Evolutionary conservation across 2,113 vertebrate species (phyloP).

Genomic region (Morone chrysops): DNA sequence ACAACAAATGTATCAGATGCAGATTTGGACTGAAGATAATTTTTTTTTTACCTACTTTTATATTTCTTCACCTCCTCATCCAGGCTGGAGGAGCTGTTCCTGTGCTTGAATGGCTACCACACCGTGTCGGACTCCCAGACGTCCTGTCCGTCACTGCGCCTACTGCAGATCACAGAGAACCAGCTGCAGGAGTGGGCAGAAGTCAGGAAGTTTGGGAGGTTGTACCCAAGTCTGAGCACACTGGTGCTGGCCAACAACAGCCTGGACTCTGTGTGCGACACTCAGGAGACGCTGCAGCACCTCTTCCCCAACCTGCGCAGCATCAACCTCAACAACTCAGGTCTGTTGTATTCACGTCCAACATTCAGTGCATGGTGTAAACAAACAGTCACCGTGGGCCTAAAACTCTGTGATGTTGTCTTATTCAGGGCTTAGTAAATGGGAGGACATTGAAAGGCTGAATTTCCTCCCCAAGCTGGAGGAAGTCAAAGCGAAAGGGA

Average conservation of each 20-base stretch:
- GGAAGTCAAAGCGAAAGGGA: constrained; percentile 92
- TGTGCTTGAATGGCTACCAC: constrained; percentile 97
- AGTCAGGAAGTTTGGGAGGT: constrained; percentile 92
- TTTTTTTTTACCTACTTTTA: neutral
- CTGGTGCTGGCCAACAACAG: constrained; percentile 96
- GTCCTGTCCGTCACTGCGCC: constrained; percentile 91
- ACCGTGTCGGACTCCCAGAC: constrained; percentile 88
- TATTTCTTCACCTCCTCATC: neutral
- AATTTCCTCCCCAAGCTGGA: constrained; percentile 95
- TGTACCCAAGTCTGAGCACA: constrained; percentile 92
- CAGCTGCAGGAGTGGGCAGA: constrained; percentile 95
- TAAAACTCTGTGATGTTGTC: neutral
- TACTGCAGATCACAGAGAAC: constrained; percentile 98
- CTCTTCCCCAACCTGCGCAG: constrained; percentile 93
- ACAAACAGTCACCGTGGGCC: neutral
- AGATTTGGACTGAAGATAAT: neutral
- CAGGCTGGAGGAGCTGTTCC: constrained; percentile 98
- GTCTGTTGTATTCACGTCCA: constrained; percentile 72
- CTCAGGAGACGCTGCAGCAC: constrained; percentile 86
- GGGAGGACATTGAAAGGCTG: constrained; percentile 96
- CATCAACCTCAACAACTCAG: constrained; percentile 98
- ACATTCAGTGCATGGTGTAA: neutral
- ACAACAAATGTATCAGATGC: neutral
- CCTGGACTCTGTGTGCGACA: constrained; percentile 88
- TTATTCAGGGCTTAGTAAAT: constrained; percentile 89